Evolutionary conservation across 2,113 vertebrate species (phyloP).

Genomic region (Anolis sagrei): DNA sequence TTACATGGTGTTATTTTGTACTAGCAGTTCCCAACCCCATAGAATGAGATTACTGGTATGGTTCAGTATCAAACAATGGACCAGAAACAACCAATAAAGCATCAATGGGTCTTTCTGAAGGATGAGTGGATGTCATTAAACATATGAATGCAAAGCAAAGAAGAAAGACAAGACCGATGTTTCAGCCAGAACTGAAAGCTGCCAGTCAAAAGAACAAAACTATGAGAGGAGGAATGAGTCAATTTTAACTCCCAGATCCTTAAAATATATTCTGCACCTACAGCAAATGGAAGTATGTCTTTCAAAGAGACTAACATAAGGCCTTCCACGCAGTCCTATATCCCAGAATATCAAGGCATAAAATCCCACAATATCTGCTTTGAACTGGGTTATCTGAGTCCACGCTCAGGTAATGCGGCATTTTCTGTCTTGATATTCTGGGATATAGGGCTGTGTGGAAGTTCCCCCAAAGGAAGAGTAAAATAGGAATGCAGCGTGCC

Average conservation of each 20-base stretch:
- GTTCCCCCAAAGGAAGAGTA: not conserved
- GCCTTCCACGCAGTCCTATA: no score
- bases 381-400: no score
- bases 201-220: conserved; percentile 38
- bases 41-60: conserved; percentile 23
- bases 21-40: not conserved
- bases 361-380: no score
- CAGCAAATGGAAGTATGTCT: conserved; percentile 54
- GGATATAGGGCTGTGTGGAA: no score
- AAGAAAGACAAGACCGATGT: conserved; percentile 54
- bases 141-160: conserved; percentile 51
- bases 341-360: no score
- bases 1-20: not conserved
- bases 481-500: conserved; percentile 36
- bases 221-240: not conserved
- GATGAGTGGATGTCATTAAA: conserved; percentile 43
- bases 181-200: conserved; percentile 50
- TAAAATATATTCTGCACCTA: conserved; percentile 19
- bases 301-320: no score
- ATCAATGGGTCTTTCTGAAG: conserved; percentile 29
- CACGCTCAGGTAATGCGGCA: no score
- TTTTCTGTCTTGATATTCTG: no score
- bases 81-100: conserved; percentile 28
- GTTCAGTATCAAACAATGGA: not conserved
- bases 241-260: not conserved